Percentiles rank a stretch among this genome's conserved stretches.
Conservation (phyloP, 2,113 vertebrate genomes). For the Eurypyga helias region DNA sequence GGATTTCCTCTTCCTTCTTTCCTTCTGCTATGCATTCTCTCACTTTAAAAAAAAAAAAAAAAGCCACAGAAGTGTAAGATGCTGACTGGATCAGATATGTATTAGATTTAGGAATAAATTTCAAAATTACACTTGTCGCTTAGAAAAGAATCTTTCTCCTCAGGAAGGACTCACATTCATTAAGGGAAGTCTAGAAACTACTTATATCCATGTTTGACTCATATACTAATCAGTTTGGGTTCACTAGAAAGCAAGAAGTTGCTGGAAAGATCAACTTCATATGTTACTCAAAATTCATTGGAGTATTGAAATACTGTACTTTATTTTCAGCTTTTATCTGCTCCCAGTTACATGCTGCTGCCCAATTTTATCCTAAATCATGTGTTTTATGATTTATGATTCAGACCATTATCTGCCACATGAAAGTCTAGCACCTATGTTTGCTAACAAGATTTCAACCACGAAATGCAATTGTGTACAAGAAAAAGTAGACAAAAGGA, state of each 20-base stretch:
- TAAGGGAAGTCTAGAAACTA: neutral
- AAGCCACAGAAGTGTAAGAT: neutral
- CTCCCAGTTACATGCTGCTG: neutral
- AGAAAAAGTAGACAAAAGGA: neutral
- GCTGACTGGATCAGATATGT: neutral
- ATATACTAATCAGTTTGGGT: neutral
- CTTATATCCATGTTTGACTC: neutral
- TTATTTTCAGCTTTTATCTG: neutral
- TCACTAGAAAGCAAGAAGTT: neutral
- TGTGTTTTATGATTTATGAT: neutral
- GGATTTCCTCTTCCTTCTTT: constrained; percentile 17
- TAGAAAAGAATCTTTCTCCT: neutral
- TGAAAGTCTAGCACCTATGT: neutral
- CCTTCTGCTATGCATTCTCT: neutral
- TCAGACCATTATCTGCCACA: neutral
- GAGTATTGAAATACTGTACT: neutral
- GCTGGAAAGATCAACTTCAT: neutral
- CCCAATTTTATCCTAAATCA: neutral
- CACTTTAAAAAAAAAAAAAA: neutral
- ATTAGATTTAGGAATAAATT: neutral
- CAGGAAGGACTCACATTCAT: neutral
- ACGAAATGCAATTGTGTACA: neutral
- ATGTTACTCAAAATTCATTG: neutral
- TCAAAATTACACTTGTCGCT: neutral
- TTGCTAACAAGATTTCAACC: neutral